Evolutionary conservation across 2,113 vertebrate genomes (phyloP).

Genomic region (Oryctolagus cuniculus): DNA sequence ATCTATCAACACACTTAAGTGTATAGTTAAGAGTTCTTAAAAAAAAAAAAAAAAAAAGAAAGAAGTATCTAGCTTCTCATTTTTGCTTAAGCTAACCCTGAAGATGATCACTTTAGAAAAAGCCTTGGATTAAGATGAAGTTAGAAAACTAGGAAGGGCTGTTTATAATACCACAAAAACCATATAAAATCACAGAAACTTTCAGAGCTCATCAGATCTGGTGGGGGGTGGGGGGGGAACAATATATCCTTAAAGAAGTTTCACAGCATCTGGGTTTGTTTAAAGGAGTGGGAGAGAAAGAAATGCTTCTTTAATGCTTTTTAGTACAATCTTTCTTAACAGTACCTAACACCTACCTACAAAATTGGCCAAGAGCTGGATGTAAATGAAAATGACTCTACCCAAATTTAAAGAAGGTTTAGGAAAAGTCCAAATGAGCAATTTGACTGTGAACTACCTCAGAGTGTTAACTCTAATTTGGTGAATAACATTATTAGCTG

Average conservation of each 20-base stretch:
- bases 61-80: neutral
- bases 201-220: neutral
- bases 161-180: conserved; percentile 1
- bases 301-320: conserved; percentile 38
- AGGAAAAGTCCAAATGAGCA: conserved; percentile 21
- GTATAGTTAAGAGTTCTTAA: neutral
- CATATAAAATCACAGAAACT: neutral
- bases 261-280: neutral
- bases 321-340: neutral
- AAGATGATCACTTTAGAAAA: conserved; percentile 32
- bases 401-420: neutral
- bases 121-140: neutral
- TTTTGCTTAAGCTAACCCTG: conserved; percentile 45
- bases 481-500: conserved; percentile 10
- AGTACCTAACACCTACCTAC: neutral
- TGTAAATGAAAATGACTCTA: neutral
- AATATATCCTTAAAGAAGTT: neutral
- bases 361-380: neutral
- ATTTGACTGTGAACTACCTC: neutral
- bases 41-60: neutral
- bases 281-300: neutral
- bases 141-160: conserved; percentile 14
- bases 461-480: neutral
- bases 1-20: conserved; percentile 48
- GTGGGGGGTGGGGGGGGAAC: too few relatives aligned